Percentiles rank a stretch among this genome's conserved stretches.
Conservation (phyloP, 1,140 invertebrate genomes). For the Saccostrea glomerata region DNA sequence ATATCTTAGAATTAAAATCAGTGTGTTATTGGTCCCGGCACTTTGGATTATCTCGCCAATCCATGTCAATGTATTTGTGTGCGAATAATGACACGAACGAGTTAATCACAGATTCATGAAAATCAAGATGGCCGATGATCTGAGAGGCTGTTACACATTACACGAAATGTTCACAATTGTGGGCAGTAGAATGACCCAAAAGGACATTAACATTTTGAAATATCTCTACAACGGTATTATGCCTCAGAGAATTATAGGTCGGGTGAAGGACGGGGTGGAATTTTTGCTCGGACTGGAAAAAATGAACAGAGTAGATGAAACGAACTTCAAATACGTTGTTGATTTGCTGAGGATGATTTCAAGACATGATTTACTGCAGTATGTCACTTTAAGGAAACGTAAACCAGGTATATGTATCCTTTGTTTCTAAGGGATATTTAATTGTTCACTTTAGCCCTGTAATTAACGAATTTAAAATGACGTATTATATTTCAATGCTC, state of each 20-base stretch:
- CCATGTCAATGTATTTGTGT: background rate
- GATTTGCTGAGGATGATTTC: slow-evolving; percentile 64
- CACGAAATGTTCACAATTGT: slow-evolving; percentile 66
- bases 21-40: too few species aligned
- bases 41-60: too few species aligned
- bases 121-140: slow-evolving; percentile 23
- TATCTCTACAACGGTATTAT: slow-evolving; percentile 54
- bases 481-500: too few species aligned
- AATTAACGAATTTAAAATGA: too few species aligned
- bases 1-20: too few species aligned
- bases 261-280: slow-evolving; percentile 65
- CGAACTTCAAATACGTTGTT: slow-evolving; percentile 67
- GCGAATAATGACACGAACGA: background rate
- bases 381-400: slow-evolving; percentile 62
- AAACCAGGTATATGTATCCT: slow-evolving; percentile 65
- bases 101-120: background rate
- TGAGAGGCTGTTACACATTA: slow-evolving; percentile 43
- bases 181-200: slow-evolving; percentile 61
- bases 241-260: slow-evolving; percentile 49
- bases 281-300: slow-evolving; percentile 70
- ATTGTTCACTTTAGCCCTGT: too few species aligned
- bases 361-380: slow-evolving; percentile 71
- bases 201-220: slow-evolving; percentile 57
- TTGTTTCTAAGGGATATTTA: background rate
- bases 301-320: slow-evolving; percentile 68